These are phyloP conservation scores for Salminus brasiliensis DNA, from an alignment of 2,113 vertebrate genomes.

Conservation along the genomic window DNA sequence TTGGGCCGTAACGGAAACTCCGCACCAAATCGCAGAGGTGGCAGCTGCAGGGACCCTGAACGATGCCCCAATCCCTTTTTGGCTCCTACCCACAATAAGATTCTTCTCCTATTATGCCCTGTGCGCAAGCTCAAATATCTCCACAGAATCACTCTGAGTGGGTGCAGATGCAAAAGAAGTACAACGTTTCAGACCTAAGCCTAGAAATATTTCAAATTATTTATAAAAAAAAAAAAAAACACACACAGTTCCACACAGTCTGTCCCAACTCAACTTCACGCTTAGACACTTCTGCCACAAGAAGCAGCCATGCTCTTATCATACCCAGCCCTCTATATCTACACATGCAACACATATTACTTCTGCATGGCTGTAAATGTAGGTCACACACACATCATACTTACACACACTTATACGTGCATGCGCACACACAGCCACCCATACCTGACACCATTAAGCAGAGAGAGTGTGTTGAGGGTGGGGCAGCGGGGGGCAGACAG, in stretches of 20 bases:
- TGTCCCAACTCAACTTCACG: slow-evolving; percentile 5
- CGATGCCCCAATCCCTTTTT: slow-evolving; percentile 10
- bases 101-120: slow-evolving; percentile 47
- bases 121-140: slow-evolving; percentile 11
- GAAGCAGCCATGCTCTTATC: slow-evolving; percentile 18
- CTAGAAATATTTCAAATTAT: neutral
- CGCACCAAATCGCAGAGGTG: slow-evolving; percentile 7
- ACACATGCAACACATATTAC: slow-evolving; percentile 56
- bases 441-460: slow-evolving; percentile 32
- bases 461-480: slow-evolving; percentile 2
- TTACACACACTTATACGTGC: no score
- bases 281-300: slow-evolving; percentile 6
- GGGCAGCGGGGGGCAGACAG: neutral
- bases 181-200: neutral
- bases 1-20: neutral
- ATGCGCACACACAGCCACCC: slow-evolving; percentile 47
- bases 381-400: slow-evolving; percentile 68
- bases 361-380: slow-evolving; percentile 71
- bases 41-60: slow-evolving; percentile 34
- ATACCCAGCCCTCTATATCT: slow-evolving; percentile 8
- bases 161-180: neutral
- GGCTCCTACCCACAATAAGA: slow-evolving; percentile 47
- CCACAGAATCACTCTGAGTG: neutral
- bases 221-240: neutral
- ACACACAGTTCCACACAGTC: slow-evolving; percentile 6